Evolutionary conservation across 2,888 invertebrate species (phyloP).

Genomic region (Athetis lepigone): DNA sequence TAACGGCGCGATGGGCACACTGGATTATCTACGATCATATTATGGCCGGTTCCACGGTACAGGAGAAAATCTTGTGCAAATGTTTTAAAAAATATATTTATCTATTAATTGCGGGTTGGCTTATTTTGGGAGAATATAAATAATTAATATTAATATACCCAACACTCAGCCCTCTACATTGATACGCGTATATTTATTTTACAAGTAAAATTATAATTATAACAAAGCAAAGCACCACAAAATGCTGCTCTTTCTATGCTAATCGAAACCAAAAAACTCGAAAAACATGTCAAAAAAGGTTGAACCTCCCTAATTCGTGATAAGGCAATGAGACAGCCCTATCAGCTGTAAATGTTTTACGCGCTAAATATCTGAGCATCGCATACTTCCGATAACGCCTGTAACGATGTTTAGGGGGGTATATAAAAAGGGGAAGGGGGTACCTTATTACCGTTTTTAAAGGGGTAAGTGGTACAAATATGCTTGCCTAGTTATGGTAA

Average conservation of each 20-base stretch:
- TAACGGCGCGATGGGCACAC: too few species aligned
- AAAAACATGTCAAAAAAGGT: slow-evolving; percentile 1
- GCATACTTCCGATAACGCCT: slow-evolving; percentile 43
- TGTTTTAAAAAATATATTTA: too few species aligned
- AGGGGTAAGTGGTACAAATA: not conserved
- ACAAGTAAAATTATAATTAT: too few species aligned
- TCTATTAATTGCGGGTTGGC: too few species aligned
- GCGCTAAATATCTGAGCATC: slow-evolving; percentile 35
- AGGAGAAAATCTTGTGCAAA: too few species aligned
- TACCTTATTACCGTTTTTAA: slow-evolving; percentile 19
- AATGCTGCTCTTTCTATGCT: too few species aligned
- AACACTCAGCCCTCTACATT: too few species aligned
- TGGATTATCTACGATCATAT: too few species aligned
- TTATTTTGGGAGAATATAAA: too few species aligned
- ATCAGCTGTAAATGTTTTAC: slow-evolving; percentile 35
- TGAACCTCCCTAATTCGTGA: not conserved
- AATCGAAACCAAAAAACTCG: not conserved
- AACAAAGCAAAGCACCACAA: not conserved
- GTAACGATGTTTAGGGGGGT: slow-evolving; percentile 32
- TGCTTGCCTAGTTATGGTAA: not conserved
- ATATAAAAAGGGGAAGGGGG: slow-evolving; percentile 2
- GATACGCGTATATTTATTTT: too few species aligned
- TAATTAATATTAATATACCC: too few species aligned
- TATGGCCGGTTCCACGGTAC: too few species aligned
- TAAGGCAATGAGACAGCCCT: slow-evolving; percentile 13